Evolutionary conservation across 2,797 vertebrate species (phyloP).

Genomic region (Myotis myotis): DNA sequence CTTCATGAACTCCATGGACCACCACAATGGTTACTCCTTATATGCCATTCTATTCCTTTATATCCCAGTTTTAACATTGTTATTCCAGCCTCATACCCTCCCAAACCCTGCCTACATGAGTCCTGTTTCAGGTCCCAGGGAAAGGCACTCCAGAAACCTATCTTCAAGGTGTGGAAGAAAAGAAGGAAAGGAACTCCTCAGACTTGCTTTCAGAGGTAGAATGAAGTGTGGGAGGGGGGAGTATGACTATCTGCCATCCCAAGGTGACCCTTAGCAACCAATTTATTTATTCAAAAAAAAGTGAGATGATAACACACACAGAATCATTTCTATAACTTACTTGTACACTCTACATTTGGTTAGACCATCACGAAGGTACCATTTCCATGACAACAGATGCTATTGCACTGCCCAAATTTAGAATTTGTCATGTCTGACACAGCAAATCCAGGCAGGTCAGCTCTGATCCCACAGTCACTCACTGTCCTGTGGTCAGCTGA

Average conservation of each 20-base stretch:
- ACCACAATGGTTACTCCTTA: not conserved
- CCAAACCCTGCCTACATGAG: not conserved
- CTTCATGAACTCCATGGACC: not conserved
- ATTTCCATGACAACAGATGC: not conserved
- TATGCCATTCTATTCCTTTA: not conserved
- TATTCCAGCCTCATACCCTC: not conserved
- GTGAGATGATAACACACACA: not conserved
- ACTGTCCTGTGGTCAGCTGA: too few relatives aligned
- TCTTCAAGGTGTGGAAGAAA: not conserved
- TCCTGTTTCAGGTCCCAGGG: not conserved
- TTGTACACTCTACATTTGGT: not conserved
- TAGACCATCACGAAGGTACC: not conserved
- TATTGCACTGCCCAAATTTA: not conserved
- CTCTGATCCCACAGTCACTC: not conserved
- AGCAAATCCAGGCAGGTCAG: not conserved
- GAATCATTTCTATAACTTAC: not conserved
- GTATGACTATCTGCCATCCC: not conserved
- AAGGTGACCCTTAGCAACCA: not conserved
- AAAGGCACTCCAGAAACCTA: not conserved
- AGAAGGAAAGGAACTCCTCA: not conserved
- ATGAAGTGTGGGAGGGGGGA: not conserved
- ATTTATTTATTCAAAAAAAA: not conserved
- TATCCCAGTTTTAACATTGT: not conserved
- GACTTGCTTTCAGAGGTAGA: not conserved
- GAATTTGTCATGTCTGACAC: not conserved